Evolutionary conservation across 2,797 vertebrate genomes (phyloP).

Genomic region (Cuculus canorus): DNA sequence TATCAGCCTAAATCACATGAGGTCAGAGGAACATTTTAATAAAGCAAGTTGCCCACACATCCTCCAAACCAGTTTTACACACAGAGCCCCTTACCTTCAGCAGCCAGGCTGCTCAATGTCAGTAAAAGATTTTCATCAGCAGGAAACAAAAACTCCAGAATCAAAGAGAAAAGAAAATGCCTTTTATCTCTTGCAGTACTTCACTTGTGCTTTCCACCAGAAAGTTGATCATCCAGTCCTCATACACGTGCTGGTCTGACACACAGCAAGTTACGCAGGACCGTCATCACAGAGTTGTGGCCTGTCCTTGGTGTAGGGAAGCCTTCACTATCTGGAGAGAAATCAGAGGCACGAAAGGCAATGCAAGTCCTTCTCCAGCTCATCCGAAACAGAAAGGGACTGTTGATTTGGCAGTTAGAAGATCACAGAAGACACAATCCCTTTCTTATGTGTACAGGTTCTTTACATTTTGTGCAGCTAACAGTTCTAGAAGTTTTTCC

Average conservation of each 20-base stretch:
- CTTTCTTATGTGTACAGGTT: not conserved
- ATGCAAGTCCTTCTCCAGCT: not conserved
- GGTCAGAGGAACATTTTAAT: not conserved
- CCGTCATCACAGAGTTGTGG: not conserved
- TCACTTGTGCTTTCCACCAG: not conserved
- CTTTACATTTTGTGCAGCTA: not conserved
- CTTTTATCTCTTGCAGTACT: not conserved
- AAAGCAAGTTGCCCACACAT: not conserved
- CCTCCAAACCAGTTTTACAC: not conserved
- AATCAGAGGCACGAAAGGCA: not conserved
- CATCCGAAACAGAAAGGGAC: not conserved
- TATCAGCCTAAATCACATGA: not conserved
- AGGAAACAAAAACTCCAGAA: not conserved
- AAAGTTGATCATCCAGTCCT: not conserved
- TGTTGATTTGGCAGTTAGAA: not conserved
- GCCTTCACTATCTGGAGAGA: not conserved
- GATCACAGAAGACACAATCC: not conserved
- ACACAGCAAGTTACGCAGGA: not conserved
- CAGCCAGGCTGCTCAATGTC: not conserved
- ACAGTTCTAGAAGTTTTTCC: not conserved
- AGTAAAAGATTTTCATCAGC: not conserved
- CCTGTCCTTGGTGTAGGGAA: not conserved
- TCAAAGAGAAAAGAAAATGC: rapidly evolving
- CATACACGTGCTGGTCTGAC: not conserved
- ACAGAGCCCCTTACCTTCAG: not conserved